phyloP scores from a whole-genome alignment of 2,113 vertebrate species.

The crab-eating macaque (Macaca fascicularis) region DNA sequence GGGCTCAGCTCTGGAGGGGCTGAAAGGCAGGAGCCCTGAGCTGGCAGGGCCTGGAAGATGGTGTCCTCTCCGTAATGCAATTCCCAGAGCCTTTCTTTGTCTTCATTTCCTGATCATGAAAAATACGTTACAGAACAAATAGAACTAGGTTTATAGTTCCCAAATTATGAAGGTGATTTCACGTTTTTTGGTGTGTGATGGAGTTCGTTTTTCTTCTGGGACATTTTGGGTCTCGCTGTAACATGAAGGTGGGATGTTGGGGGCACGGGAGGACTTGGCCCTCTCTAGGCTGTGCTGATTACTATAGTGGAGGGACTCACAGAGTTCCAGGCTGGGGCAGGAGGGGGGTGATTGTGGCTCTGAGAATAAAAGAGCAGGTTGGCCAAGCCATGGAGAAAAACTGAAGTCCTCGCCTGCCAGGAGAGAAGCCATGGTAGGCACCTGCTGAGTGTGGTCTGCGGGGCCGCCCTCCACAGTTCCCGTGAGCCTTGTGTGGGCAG shows the following conservation, averaged over 20 bases:
- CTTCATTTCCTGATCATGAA: background rate
- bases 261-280: rapidly evolving
- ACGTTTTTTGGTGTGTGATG: background rate
- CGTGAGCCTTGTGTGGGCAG: too few species aligned
- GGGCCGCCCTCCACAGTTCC: background rate
- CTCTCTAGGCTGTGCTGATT: background rate
- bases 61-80: rapidly evolving
- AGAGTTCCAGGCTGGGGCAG: background rate
- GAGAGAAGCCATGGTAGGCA: rapidly evolving
- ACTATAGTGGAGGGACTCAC: background rate
- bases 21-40: background rate
- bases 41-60: rapidly evolving
- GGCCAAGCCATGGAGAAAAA: background rate
- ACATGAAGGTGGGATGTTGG: background rate
- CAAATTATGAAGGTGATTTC: background rate
- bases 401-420: rapidly evolving
- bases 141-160: background rate
- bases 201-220: background rate
- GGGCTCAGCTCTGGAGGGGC: background rate
- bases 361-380: background rate
- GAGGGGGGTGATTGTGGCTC: background rate
- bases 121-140: background rate
- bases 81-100: background rate
- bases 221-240: background rate
- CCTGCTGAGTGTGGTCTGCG: rapidly evolving